Conservation (phyloP, 2,888 invertebrate genomes). For the Bellardia bayeri region DNA sequence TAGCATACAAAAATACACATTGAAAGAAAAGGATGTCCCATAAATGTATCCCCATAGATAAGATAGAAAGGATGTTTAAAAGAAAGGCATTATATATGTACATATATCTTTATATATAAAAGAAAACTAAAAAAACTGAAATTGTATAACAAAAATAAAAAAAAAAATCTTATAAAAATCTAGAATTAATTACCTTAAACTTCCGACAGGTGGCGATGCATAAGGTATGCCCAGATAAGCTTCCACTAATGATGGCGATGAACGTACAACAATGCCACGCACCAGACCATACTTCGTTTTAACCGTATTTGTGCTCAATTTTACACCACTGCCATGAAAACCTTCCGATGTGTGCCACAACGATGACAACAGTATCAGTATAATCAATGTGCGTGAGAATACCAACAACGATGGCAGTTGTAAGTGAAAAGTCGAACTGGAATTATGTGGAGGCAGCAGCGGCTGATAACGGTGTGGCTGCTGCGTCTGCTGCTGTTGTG, state of each 20-base stretch:
- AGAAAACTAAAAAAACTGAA: not conserved
- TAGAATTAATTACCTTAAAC: constrained; percentile 88
- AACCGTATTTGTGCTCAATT: constrained; percentile 88
- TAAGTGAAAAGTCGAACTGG: constrained; percentile 20
- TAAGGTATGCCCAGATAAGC: constrained; percentile 97
- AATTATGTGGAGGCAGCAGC: not conserved
- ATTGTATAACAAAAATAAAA: constrained; percentile 20
- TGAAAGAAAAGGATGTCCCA: constrained; percentile 25
- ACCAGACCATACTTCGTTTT: constrained; percentile 95
- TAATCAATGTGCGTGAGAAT: constrained; percentile 74
- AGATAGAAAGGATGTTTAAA: constrained; percentile 19
- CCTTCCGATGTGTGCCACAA: constrained; percentile 80
- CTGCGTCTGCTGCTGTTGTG: constrained; percentile 1
- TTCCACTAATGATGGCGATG: constrained; percentile 91
- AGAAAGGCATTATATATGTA: too few relatives aligned
- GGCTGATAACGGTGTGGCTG: too few relatives aligned
- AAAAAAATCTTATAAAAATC: constrained; percentile 59
- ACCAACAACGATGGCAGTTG: constrained; percentile 60
- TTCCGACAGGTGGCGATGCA: constrained; percentile 95
- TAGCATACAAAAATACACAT: not conserved
- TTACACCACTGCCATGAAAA: constrained; percentile 82
- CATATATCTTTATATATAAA: not conserved
- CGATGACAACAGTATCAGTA: constrained; percentile 78
- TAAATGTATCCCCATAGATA: constrained; percentile 10
- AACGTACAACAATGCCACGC: constrained; percentile 92